phyloP scores from a whole-genome alignment of 2,797 vertebrate genomes.

The Odontamblyopus rebecca region DNA sequence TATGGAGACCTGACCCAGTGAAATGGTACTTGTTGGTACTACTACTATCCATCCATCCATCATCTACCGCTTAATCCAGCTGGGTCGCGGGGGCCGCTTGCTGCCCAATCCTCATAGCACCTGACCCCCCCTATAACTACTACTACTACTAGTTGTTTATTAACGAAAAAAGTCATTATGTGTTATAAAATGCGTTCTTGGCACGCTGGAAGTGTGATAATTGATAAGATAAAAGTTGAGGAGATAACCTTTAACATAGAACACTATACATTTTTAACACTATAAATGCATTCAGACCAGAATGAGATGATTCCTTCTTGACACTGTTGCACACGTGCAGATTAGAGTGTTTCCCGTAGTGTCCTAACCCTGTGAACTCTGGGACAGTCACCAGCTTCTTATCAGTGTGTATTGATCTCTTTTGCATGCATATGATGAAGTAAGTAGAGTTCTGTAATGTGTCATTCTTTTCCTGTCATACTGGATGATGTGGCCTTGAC shows the following conservation, averaged over 20 bases:
- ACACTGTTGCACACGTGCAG: background rate
- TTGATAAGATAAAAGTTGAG: background rate
- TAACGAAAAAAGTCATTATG: background rate
- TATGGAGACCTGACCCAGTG: no score
- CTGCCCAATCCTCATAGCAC: no score
- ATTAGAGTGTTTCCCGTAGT: conserved; percentile 4
- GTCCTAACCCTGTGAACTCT: conserved; percentile 43
- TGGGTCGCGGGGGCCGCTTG: no score
- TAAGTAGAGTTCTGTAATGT: conserved; percentile 17
- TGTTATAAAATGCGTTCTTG: background rate
- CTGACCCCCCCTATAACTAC: no score
- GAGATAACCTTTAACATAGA: conserved; percentile 2
- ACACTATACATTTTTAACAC: background rate
- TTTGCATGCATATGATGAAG: background rate
- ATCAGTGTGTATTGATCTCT: conserved; percentile 58
- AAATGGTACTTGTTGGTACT: no score
- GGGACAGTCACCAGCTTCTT: conserved; percentile 29
- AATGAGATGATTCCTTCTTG: background rate
- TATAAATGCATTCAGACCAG: background rate
- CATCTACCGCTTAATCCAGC: no score
- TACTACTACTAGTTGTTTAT: no score
- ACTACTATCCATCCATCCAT: no score
- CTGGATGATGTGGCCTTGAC: conserved; percentile 32
- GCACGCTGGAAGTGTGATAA: no score
- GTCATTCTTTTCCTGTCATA: conserved; percentile 9